Conservation (phyloP, 2,888 invertebrate genomes). For the Plagodis dolabraria region DNA sequence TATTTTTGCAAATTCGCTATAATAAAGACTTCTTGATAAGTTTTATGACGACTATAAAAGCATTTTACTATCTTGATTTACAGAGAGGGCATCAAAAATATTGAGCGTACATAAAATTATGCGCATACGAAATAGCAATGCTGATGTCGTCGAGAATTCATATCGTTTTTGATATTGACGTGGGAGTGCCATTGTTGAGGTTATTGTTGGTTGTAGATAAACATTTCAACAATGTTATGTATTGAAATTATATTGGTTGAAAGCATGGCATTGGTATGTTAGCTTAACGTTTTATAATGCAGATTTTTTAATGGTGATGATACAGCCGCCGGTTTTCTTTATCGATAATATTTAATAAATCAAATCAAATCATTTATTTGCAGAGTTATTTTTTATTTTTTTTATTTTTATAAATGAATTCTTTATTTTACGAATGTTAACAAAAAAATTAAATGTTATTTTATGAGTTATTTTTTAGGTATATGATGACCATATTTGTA, state of each 20-base stretch:
- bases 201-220: conserved; percentile 12
- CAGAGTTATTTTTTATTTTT: too few relatives aligned
- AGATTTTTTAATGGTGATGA: too few relatives aligned
- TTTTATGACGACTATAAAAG: conserved; percentile 31
- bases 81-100: conserved; percentile 26
- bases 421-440: too few relatives aligned
- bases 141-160: conserved; percentile 31
- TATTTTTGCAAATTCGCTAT: too few relatives aligned
- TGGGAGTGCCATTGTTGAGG: conserved; percentile 18
- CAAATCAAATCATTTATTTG: too few relatives aligned
- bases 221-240: conserved; percentile 14
- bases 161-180: conserved; percentile 25
- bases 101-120: conserved; percentile 33
- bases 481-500: too few relatives aligned
- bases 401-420: too few relatives aligned
- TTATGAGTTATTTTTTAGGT: too few relatives aligned
- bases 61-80: conserved; percentile 32
- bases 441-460: too few relatives aligned
- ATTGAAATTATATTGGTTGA: conserved; percentile 15
- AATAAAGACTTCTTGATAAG: conserved; percentile 22
- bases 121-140: conserved; percentile 38
- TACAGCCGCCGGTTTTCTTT: not conserved
- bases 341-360: too few relatives aligned
- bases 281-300: conserved; percentile 4
- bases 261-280: conserved; percentile 4